Evolutionary conservation across 2,797 vertebrate genomes (phyloP).

Genomic region (Platalea minor): DNA sequence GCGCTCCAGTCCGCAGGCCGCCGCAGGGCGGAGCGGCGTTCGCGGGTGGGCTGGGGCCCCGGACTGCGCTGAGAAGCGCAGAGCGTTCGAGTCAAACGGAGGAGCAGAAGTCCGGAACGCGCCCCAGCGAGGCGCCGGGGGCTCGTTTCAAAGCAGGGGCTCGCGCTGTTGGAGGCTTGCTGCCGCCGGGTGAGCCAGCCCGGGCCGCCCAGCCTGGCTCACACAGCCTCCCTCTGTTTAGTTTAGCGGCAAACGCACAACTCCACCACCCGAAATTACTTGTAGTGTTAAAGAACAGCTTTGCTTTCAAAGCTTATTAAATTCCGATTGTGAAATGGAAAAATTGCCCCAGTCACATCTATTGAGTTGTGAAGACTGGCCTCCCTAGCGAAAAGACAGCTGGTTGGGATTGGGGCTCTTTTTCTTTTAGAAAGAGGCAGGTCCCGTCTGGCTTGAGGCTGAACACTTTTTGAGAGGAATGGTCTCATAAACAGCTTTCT

Average conservation of each 20-base stretch:
- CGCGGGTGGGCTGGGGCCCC: background rate
- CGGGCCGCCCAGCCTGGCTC: background rate
- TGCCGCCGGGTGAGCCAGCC: background rate
- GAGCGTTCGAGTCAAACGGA: background rate
- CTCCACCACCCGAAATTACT: background rate
- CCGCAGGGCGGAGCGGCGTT: accelerated
- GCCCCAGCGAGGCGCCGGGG: background rate
- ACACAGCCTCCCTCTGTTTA: too few relatives aligned
- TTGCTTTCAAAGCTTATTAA: background rate
- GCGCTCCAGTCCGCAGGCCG: background rate
- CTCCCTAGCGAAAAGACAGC: background rate
- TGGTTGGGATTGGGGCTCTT: background rate
- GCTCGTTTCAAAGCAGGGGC: background rate
- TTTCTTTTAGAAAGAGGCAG: background rate
- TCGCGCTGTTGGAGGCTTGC: background rate
- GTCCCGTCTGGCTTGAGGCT: background rate
- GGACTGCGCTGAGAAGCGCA: background rate
- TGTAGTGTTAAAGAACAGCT: background rate
- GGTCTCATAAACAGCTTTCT: background rate
- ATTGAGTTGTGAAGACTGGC: background rate
- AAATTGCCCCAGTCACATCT: accelerated
- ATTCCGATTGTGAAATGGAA: background rate
- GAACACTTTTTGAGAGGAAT: background rate
- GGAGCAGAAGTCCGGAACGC: background rate
- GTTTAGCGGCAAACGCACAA: background rate